phyloP scores from a whole-genome alignment of 2,888 invertebrate species.

The Globia sparganii region DNA sequence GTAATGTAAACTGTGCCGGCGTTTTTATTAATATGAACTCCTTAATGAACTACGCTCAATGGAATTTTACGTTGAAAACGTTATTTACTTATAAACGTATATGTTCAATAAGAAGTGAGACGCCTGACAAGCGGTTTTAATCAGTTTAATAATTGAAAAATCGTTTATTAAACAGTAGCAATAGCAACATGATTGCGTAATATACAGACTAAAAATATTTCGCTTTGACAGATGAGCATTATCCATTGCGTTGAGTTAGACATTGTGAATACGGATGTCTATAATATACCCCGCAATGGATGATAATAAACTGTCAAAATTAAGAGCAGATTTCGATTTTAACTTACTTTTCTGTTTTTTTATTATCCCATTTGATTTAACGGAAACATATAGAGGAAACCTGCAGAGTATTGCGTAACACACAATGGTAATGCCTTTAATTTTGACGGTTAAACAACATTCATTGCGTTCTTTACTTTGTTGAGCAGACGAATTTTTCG shows the following conservation, averaged over 20 bases:
- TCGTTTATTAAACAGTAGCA: not conserved
- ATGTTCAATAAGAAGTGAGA: not conserved
- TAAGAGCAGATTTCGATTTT: not conserved
- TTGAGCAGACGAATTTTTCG: too few species aligned
- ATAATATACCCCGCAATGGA: not conserved
- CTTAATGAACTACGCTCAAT: slow-evolving; percentile 62
- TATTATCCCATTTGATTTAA: not conserved
- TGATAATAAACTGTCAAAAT: not conserved
- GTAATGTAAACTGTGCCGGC: slow-evolving; percentile 57
- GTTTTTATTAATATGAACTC: slow-evolving; percentile 70
- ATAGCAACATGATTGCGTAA: slow-evolving; percentile 1
- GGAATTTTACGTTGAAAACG: slow-evolving; percentile 33
- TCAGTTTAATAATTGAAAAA: slow-evolving; percentile 20
- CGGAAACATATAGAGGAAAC: not conserved
- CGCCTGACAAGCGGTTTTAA: not conserved
- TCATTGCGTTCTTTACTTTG: too few species aligned
- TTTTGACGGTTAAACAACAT: too few species aligned
- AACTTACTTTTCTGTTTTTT: not conserved
- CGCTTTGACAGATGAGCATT: not conserved
- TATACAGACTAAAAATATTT: not conserved
- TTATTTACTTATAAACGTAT: slow-evolving; percentile 19
- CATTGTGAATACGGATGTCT: not conserved
- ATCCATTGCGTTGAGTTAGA: slow-evolving; percentile 7
- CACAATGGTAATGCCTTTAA: too few species aligned
- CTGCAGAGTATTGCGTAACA: not conserved